These are phyloP conservation scores for Patella pellucida DNA, from an alignment of 2,888 invertebrate species.

Conservation along the genomic window DNA sequence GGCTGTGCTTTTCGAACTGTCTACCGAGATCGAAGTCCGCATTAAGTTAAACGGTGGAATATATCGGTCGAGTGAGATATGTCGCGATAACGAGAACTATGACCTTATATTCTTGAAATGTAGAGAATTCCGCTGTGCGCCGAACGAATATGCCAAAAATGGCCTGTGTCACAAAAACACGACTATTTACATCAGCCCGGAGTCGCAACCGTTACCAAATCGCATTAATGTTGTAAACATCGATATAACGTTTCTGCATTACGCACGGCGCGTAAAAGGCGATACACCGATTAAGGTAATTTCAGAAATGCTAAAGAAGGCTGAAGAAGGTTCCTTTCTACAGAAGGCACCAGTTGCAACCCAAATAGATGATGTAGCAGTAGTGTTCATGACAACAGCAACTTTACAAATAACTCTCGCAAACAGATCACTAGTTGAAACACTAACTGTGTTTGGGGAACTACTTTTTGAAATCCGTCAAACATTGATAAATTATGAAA, in stretches of 20 bases:
- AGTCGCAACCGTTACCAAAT: not conserved
- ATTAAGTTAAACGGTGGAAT: not conserved
- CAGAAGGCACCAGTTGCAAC: no score
- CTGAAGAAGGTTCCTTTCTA: no score
- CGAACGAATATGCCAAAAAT: not conserved
- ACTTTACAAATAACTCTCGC: no score
- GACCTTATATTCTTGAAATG: not conserved
- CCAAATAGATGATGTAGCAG: no score
- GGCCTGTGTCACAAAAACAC: not conserved
- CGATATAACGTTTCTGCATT: not conserved
- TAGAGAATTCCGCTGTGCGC: not conserved
- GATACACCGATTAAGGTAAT: no score
- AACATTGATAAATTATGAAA: not conserved
- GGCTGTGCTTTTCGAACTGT: not conserved
- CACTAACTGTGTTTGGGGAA: no score
- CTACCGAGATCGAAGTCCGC: not conserved
- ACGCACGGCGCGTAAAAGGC: no score
- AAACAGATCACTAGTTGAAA: no score
- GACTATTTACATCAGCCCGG: not conserved
- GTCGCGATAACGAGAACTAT: not conserved
- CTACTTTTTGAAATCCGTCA: not conserved
- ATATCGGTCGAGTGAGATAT: not conserved
- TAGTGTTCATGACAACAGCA: no score
- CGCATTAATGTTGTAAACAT: not conserved
- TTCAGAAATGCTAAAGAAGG: no score